Percentiles rank a stretch among this genome's conserved stretches.
phyloP scores from a whole-genome alignment of 2,888 invertebrate species.

The Cryptus armator region DNA sequence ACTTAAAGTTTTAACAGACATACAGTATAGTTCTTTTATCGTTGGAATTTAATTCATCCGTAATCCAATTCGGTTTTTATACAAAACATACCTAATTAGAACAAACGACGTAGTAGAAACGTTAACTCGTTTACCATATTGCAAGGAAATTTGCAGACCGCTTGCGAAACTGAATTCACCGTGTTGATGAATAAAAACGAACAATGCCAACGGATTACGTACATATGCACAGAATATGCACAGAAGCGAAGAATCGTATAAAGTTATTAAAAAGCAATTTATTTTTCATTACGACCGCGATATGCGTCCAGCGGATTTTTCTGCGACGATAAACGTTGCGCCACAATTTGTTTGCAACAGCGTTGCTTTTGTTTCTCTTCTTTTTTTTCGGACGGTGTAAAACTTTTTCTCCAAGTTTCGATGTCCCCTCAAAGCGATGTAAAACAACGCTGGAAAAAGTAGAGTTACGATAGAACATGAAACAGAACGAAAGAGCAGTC shows the following conservation, averaged over 20 bases:
- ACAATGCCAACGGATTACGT: not conserved
- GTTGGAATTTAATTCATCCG: too few relatives aligned
- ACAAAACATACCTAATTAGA: too few relatives aligned
- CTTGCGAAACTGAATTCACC: not conserved
- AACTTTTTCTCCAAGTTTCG: constrained; percentile 14
- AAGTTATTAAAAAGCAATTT: not conserved
- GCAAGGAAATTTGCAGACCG: not conserved
- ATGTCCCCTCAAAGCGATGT: constrained; percentile 20
- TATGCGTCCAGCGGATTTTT: not conserved
- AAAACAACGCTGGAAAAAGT: not conserved
- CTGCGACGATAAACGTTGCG: not conserved
- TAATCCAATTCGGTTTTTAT: too few relatives aligned
- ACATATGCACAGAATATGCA: not conserved
- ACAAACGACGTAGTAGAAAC: not conserved
- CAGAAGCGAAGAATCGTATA: not conserved
- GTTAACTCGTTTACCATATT: not conserved
- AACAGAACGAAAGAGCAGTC: not conserved
- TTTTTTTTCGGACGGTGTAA: not conserved
- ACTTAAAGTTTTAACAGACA: too few relatives aligned
- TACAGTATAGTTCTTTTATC: too few relatives aligned
- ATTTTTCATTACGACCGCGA: not conserved
- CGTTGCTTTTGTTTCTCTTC: not conserved
- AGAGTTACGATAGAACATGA: not conserved
- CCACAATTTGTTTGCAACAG: not conserved
- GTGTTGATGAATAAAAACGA: not conserved